Base-by-base conservation (phyloP, 2,113 vertebrate species). In the Aleadryas rufinucha region DNA sequence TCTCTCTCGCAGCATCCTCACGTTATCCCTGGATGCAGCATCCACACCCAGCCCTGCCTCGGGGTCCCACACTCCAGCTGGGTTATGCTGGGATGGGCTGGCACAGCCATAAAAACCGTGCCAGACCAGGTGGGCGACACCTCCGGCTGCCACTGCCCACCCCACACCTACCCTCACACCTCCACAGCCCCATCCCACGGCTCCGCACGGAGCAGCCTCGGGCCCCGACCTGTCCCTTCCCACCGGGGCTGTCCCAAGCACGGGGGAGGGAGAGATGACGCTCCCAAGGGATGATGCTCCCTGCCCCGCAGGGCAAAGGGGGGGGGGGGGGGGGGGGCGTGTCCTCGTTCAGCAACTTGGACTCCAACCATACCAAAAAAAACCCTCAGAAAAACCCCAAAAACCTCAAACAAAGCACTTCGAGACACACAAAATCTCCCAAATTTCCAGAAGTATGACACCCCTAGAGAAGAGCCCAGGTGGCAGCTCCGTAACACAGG, bases 251-350 rank as follows among this genome's bases (percentile, higher is more conserved):
- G 31, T 31, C 70, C 84, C 68, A 19, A 11, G 53, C 30, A 15
- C 3, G 1, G 0, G 10, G 61, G 49, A 35, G 26, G 35, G 35
- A 35, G 26, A 31, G 35, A 50, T 8, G 57, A 20, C 3, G 49
- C 20, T 33, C 53, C 71, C 66, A 23, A 57, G 24, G 31, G 84
- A 59, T 47, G 74, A 30, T 27, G 74, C 31, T 24, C 47, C 60
- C 42, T 26, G 45, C 27, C 16, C 33, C 0, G 0, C 27, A 68
- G 37, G 42, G 18, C 37, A 60, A 4, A 0, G 0, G 0, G 30
- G n/a, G 17, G 7, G 7, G 9, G 17, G 9, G 7, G 4, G 24
- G n/a, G n/a, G n/a, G n/a, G n/a, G n/a, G n/a, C n/a, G n/a, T n/a
- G 9, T 31, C 60, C 72, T 44, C 5, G 1, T 49, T 53, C 81